Evolutionary conservation across 2,113 vertebrate genomes (phyloP).

Genomic region (Panthera leo): DNA sequence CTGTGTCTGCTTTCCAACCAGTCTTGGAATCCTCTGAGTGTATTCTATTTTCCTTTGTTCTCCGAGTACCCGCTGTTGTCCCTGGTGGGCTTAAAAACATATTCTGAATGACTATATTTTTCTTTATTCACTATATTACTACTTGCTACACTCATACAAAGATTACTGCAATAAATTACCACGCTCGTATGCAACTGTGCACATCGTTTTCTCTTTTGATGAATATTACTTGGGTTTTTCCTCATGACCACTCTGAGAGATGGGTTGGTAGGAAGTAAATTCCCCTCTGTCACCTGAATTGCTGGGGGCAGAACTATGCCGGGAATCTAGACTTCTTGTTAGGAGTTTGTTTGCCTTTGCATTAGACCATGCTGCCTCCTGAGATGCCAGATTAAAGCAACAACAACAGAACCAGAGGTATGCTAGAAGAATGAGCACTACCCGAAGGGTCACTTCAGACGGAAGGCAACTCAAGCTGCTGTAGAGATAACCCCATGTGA

Average conservation of each 20-base stretch:
- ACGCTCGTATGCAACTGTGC: not conserved
- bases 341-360: not conserved
- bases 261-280: not conserved
- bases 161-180: not conserved
- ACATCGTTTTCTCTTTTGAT: conserved; percentile 7
- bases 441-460: conserved; percentile 11
- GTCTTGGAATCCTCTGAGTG: not conserved
- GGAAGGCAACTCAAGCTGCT: not conserved
- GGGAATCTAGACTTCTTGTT: not conserved
- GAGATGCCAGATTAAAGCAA: conserved; percentile 49
- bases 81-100: conserved; percentile 25
- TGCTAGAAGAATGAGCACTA: not conserved
- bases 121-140: conserved; percentile 33
- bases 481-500: conserved; percentile 47
- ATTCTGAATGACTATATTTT: conserved; percentile 45
- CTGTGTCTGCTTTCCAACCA: not conserved
- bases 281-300: not conserved
- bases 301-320: conserved; percentile 1
- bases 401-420: not conserved
- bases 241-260: not conserved
- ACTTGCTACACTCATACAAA: not conserved
- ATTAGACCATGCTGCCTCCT: not conserved
- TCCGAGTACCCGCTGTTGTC: not conserved
- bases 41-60: conserved; percentile 16
- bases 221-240: conserved; percentile 17